phyloP scores from a whole-genome alignment of 2,888 invertebrate species.

The Trachelus troglodyta region DNA sequence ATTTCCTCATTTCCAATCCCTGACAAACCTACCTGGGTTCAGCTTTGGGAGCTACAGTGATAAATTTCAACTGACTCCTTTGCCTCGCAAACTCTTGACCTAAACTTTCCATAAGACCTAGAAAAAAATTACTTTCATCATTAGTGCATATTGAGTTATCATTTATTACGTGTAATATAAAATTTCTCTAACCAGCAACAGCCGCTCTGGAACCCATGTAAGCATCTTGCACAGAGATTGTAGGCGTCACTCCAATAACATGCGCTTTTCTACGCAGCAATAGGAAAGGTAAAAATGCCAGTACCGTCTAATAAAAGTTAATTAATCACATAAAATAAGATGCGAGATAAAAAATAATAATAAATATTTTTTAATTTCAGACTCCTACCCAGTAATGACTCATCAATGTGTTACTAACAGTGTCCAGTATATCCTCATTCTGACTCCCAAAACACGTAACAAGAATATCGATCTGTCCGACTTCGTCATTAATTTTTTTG shows the following conservation, averaged over 20 bases:
- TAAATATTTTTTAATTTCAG: conserved; percentile 2
- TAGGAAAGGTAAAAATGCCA: conserved; percentile 58
- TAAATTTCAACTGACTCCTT: conserved; percentile 49
- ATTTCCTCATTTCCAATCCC: not conserved
- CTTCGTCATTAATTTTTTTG: conserved; percentile 46
- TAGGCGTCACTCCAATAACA: conserved; percentile 58
- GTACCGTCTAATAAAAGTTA: conserved; percentile 46
- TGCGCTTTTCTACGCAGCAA: conserved; percentile 46
- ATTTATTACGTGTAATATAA: not conserved
- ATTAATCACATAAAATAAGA: conserved; percentile 9
- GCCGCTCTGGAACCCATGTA: conserved; percentile 56
- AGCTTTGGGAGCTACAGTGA: conserved; percentile 52
- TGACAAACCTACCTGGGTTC: conserved; percentile 41
- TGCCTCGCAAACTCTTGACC: conserved; percentile 45
- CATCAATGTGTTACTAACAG: conserved; percentile 54
- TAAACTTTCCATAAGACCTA: conserved; percentile 58
- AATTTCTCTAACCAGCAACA: conserved; percentile 45
- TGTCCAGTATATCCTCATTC: conserved; percentile 49
- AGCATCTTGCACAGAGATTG: conserved; percentile 47
- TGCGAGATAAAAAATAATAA: not conserved
- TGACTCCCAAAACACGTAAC: conserved; percentile 51
- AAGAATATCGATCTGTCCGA: conserved; percentile 55
- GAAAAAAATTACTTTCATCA: not conserved
- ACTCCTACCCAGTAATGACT: conserved; percentile 59
- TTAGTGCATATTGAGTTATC: not conserved